phyloP scores from a whole-genome alignment of 2,797 vertebrate species.

The Periophthalmus magnuspinnatus region DNA sequence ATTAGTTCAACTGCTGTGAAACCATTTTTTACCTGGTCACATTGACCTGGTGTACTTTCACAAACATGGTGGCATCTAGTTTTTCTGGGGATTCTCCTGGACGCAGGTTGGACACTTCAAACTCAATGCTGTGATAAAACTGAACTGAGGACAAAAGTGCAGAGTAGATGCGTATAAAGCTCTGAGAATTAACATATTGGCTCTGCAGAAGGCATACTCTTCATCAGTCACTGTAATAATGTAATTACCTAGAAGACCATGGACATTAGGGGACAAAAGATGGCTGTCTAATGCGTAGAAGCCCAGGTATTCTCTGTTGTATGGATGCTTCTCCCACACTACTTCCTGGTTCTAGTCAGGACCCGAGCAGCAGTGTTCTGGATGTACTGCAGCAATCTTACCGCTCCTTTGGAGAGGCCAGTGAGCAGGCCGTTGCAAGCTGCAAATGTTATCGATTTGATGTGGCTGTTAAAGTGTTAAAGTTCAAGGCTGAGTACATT shows the following conservation, averaged over 20 bases:
- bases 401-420: no score
- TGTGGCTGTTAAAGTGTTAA: no score
- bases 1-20: not conserved
- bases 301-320: constrained; percentile 87
- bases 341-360: no score
- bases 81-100: constrained; percentile 82
- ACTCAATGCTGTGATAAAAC: constrained; percentile 85
- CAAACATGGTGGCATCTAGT: constrained; percentile 88
- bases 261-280: constrained; percentile 81
- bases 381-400: no score
- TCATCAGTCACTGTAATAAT: not conserved
- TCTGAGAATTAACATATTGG: not conserved
- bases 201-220: not conserved
- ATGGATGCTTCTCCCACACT: constrained; percentile 85
- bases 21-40: constrained; percentile 84
- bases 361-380: no score
- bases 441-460: no score
- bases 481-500: no score
- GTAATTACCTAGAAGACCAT: constrained; percentile 86
- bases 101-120: constrained; percentile 80
- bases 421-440: no score
- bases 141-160: constrained; percentile 72
- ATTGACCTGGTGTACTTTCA: constrained; percentile 83
- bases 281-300: constrained; percentile 88
- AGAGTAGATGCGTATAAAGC: not conserved